These are phyloP conservation scores for Nothoprocta perdicaria DNA, from an alignment of 2,113 vertebrate species.

Conservation along the genomic window DNA sequence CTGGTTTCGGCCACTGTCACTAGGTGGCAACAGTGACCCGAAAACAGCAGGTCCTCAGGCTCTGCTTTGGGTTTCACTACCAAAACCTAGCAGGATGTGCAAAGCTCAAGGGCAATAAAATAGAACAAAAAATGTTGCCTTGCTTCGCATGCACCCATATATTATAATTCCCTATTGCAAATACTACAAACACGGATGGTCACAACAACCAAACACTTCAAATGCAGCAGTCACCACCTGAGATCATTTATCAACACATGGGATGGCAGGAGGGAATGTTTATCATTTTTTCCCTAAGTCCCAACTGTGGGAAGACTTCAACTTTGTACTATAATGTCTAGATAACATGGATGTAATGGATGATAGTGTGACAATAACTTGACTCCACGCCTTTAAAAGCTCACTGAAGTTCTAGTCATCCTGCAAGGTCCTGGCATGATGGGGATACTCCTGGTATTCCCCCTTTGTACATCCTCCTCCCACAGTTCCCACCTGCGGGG, in stretches of 20 bases:
- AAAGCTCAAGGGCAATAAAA: background rate
- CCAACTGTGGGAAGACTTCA: background rate
- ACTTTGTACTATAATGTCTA: background rate
- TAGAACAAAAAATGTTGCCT: background rate
- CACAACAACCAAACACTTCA: background rate
- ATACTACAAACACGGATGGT: background rate
- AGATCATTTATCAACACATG: accelerated
- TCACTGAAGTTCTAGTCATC: background rate
- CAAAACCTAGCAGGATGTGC: background rate
- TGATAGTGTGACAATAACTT: background rate
- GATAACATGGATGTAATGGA: accelerated
- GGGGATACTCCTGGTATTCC: background rate
- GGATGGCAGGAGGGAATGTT: background rate
- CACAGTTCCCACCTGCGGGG: background rate
- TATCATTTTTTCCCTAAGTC: background rate
- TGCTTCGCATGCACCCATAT: accelerated
- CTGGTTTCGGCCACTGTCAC: background rate
- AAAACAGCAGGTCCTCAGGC: background rate
- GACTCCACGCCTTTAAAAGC: background rate
- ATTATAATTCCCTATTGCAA: background rate
- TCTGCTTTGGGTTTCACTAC: accelerated
- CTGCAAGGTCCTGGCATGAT: accelerated
- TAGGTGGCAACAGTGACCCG: conserved; percentile 4
- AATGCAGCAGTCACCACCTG: accelerated
- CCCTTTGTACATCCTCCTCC: too few species aligned